Conservation (phyloP, 2,888 invertebrate genomes). For the Pheosia tremula region DNA sequence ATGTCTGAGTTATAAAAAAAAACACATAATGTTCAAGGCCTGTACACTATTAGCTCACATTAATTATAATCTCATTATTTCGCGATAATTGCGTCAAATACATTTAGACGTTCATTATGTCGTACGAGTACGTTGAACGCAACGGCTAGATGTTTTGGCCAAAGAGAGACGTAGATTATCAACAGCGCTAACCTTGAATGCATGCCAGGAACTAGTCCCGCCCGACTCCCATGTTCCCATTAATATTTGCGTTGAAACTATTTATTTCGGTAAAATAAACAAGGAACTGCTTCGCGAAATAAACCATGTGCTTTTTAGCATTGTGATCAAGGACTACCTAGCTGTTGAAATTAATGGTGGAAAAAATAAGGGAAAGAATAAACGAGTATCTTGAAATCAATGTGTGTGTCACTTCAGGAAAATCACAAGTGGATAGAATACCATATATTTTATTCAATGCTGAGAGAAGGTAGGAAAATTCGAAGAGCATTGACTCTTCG, state of each 20-base stretch:
- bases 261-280: slow-evolving; percentile 61
- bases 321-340: not conserved
- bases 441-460: too few relatives aligned
- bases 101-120: slow-evolving; percentile 58
- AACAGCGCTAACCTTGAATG: slow-evolving; percentile 71
- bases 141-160: slow-evolving; percentile 63
- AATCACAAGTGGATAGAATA: too few relatives aligned
- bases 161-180: slow-evolving; percentile 80
- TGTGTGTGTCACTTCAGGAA: too few relatives aligned
- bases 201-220: slow-evolving; percentile 73
- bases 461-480: not conserved
- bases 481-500: not conserved
- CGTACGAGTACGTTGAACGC: slow-evolving; percentile 52
- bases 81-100: slow-evolving; percentile 56
- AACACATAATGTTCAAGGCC: slow-evolving; percentile 10
- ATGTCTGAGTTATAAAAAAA: not conserved
- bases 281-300: slow-evolving; percentile 39
- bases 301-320: slow-evolving; percentile 16
- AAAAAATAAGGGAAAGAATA: too few relatives aligned
- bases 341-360: too few relatives aligned
- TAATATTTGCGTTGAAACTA: slow-evolving; percentile 56
- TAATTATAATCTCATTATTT: slow-evolving; percentile 17
- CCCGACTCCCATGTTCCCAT: slow-evolving; percentile 58
- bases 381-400: too few relatives aligned
- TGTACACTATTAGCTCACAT: not conserved